phyloP scores from a whole-genome alignment of 1,140 invertebrate genomes.

The Zaprionus africanus region DNA sequence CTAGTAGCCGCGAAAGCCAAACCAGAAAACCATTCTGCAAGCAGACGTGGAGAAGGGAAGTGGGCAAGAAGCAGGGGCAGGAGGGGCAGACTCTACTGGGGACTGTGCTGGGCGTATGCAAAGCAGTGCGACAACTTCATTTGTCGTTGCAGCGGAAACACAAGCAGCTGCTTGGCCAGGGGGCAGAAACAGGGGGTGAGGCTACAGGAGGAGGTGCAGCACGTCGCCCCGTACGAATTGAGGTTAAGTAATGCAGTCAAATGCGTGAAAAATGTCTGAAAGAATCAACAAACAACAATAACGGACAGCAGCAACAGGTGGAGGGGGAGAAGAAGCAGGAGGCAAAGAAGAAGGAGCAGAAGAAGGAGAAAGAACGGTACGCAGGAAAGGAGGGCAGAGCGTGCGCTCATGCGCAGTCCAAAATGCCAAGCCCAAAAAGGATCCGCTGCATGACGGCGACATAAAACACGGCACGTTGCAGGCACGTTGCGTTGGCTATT shows the following conservation, averaged over 20 bases:
- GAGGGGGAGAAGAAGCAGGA: not conserved
- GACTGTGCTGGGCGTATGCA: conserved; percentile 51
- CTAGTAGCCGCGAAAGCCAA: conserved; percentile 15
- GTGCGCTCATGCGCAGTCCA: conserved; percentile 32
- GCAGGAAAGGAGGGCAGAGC: conserved; percentile 51
- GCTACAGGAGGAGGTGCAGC: conserved; percentile 22
- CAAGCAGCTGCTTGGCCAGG: conserved; percentile 29
- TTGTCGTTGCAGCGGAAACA: conserved; percentile 67
- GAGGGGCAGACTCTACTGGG: not conserved
- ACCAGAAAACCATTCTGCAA: conserved; percentile 18
- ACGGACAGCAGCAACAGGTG: conserved; percentile 21
- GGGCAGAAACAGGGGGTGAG: conserved; percentile 8
- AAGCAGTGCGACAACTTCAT: conserved; percentile 72
- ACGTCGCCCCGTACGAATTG: conserved; percentile 69
- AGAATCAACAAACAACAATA: conserved; percentile 36
- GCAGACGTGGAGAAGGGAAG: not conserved
- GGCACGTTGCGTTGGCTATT: not conserved
- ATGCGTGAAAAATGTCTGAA: conserved; percentile 76
- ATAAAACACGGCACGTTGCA: conserved; percentile 60
- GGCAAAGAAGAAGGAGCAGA: not conserved
- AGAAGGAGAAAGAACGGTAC: not conserved
- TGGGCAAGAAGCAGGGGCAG: not conserved
- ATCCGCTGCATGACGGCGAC: conserved; percentile 70
- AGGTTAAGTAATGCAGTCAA: conserved; percentile 81
- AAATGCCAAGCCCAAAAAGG: conserved; percentile 35